Evolutionary conservation across 1,140 invertebrate genomes (phyloP).

Genomic region (Calliphora vicina): DNA sequence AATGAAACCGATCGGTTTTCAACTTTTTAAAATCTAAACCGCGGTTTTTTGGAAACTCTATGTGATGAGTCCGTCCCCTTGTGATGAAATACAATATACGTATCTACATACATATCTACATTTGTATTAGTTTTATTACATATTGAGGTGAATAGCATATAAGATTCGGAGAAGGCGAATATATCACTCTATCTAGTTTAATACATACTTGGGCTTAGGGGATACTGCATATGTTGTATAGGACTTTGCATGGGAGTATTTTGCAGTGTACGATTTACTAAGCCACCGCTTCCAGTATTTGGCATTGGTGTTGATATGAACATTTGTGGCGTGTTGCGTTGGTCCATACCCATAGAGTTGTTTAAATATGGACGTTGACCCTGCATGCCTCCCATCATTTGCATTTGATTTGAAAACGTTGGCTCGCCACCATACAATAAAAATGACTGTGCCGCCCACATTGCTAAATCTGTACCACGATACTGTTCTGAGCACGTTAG

Average conservation of each 20-base stretch:
- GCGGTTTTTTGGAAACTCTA: too few relatives aligned
- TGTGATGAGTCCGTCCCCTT: too few relatives aligned
- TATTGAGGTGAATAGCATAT: too few relatives aligned
- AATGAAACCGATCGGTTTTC: too few relatives aligned
- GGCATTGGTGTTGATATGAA: constrained; percentile 60
- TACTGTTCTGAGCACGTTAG: constrained; percentile 79
- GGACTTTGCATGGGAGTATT: constrained; percentile 11
- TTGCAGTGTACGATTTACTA: not conserved
- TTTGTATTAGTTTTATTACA: too few relatives aligned
- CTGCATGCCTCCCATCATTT: not conserved
- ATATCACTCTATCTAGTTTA: not conserved
- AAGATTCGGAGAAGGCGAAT: too few relatives aligned
- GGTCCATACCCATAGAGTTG: not conserved
- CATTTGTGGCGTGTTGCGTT: constrained; percentile 44
- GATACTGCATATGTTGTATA: constrained; percentile 42
- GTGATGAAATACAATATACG: too few relatives aligned
- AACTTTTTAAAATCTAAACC: too few relatives aligned
- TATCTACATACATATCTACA: too few relatives aligned
- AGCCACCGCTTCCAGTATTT: constrained; percentile 36
- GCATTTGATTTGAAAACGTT: constrained; percentile 44
- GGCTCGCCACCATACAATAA: constrained; percentile 89
- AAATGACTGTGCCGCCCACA: constrained; percentile 91
- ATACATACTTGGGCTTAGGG: constrained; percentile 55
- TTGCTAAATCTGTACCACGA: constrained; percentile 76
- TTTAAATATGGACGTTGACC: not conserved